A percentile compares a stretch with the other conserved stretches of the same genome.
phyloP scores from a whole-genome alignment of 2,113 vertebrate genomes.

The Hippocampus abdominalis region DNA sequence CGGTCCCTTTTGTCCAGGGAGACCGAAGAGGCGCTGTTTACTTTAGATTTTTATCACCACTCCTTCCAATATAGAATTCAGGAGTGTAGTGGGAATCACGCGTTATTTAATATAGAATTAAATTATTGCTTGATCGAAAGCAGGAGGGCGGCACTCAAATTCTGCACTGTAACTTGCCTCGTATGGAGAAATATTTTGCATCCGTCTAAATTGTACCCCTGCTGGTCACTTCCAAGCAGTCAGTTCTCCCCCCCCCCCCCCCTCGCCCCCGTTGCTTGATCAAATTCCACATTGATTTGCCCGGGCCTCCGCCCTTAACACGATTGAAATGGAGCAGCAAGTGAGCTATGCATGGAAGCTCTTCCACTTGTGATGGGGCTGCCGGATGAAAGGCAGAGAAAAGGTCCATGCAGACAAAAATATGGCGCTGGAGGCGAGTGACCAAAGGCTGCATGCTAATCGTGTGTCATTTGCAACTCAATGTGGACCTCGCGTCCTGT shows the following conservation, averaged over 20 bases:
- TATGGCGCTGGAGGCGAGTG: slow-evolving; percentile 7
- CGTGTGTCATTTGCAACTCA: slow-evolving; percentile 62
- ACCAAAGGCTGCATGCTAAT: slow-evolving; percentile 56
- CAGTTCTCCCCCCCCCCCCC: background rate
- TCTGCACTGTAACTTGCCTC: no score
- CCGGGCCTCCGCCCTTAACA: background rate
- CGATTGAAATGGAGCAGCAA: slow-evolving; percentile 17
- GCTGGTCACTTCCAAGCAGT: background rate
- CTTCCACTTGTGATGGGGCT: slow-evolving; percentile 8
- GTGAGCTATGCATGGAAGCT: background rate
- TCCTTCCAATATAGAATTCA: no score
- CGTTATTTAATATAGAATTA: no score
- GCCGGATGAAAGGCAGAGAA: slow-evolving; percentile 19
- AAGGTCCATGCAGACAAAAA: slow-evolving; percentile 22
- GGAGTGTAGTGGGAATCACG: no score
- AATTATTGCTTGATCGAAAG: no score
- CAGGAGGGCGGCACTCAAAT: no score
- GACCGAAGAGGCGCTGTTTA: no score
- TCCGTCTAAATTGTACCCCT: background rate
- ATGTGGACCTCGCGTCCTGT: slow-evolving; percentile 44
- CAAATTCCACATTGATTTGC: background rate
- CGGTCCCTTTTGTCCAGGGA: no score
- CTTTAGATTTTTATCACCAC: no score
- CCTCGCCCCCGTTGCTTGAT: background rate
- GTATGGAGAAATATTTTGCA: background rate